Evolutionary conservation across 2,888 invertebrate genomes (phyloP), one percentile per base, ranked within the genome.

Genomic region (Melanostoma mellinum): DNA sequence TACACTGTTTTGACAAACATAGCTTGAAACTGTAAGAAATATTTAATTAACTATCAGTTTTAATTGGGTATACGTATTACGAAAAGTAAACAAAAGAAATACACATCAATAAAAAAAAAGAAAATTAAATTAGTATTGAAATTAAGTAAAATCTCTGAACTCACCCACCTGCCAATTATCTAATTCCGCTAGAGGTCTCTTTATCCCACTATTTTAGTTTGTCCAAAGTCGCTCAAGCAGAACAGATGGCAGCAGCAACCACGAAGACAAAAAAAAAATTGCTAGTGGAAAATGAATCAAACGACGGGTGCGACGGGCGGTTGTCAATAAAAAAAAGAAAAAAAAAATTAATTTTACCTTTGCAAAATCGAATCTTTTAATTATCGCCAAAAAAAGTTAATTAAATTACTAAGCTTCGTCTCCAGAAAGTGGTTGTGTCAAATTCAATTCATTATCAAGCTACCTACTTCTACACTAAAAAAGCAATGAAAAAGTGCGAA

Each of bases 181-280:
- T 20, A n/a, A 5, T 5, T 6, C 72, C 48, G 4, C 67, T 30
- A 76, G 72, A 65, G 48, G 80, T 10, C 71, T 1, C 8, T 8
- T 6, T 6, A 4, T 65, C 73, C 72, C 73, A 63, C 35, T 78
- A 82, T 82, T 82, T 42, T 69, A 78, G 82, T 82, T 82, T 32
- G 3, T 10, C 30, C 46, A 69, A 73, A 68, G 32, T 32, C 53
- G 30, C 9, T 60, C 52, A 40, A 69, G 53, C 73, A 46, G 78
- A 82, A 65, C 69, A 82, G 69, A 74, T 82, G 82, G 82, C 82
- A 77, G 77, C 60, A 76, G 72, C 50, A 44, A 48, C 69, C 61
- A 63, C 58, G n/a, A 61, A 20, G 40, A 46, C 20, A 5, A 10
- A 58, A 55, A 52, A 58, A 50, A 63, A 72, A 73, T 69, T 42